A percentile compares a stretch with the other conserved stretches of the same genome.
These are phyloP conservation scores for Cheilinus undulatus DNA, from an alignment of 2,113 vertebrate species.

Conservation along the genomic window DNA sequence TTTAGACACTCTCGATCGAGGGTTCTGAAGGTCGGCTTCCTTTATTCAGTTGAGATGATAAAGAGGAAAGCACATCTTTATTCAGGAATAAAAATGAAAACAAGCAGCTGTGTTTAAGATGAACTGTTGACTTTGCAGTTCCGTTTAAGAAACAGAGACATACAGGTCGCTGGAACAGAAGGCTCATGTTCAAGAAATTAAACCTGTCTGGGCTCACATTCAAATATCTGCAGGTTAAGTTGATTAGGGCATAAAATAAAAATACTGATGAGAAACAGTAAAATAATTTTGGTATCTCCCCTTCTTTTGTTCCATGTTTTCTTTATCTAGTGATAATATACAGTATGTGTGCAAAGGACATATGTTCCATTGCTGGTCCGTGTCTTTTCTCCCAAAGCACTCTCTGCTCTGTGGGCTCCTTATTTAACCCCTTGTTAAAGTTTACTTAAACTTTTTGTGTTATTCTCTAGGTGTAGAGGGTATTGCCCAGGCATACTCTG, in stretches of 20 bases:
- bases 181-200: background rate
- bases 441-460: background rate
- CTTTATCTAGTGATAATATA: background rate
- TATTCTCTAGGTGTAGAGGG: conserved; percentile 91
- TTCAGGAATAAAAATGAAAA: background rate
- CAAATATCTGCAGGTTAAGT: no score
- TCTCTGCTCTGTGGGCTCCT: no score
- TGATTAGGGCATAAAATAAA: no score
- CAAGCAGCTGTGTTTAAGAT: background rate
- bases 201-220: no score
- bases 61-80: background rate
- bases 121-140: background rate
- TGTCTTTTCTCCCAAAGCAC: no score
- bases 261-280: background rate
- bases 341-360: background rate
- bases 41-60: background rate
- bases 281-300: no score
- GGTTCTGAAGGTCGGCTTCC: background rate
- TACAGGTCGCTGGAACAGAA: no score
- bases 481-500: conserved; percentile 93
- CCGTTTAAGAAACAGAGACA: no score
- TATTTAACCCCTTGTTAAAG: no score
- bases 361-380: background rate
- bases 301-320: background rate
- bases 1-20: background rate